Evolutionary conservation across 1,140 invertebrate species (phyloP).

Genomic region (Pseudomyrmex concolor): DNA sequence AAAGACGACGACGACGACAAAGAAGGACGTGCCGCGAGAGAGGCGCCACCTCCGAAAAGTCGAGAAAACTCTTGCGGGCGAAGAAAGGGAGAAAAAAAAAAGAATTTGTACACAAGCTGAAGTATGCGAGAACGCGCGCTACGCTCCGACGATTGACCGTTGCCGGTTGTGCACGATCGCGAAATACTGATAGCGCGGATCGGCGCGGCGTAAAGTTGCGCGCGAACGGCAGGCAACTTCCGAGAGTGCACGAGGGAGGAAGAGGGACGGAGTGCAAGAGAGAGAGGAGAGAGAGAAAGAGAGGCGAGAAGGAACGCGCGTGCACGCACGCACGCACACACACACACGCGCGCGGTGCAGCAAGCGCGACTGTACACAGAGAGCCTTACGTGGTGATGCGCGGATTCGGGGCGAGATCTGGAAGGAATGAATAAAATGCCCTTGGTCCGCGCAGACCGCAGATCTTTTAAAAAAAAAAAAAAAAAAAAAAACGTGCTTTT

Average conservation of each 20-base stretch:
- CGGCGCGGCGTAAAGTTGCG: conserved; percentile 39
- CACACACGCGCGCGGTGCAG: background rate
- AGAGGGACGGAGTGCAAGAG: background rate
- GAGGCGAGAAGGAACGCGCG: background rate
- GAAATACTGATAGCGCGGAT: conserved; percentile 62
- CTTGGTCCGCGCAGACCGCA: background rate
- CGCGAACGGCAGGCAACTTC: conserved; percentile 44
- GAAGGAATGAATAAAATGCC: background rate
- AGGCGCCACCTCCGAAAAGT: conserved; percentile 71
- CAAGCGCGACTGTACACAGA: conserved; percentile 28
- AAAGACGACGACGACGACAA: conserved; percentile 22
- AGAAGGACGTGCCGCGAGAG: conserved; percentile 46
- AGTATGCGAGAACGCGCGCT: conserved; percentile 29
- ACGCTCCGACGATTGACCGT: conserved; percentile 25
- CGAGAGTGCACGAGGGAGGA: background rate
- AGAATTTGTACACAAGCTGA: conserved; percentile 11
- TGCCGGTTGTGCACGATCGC: conserved; percentile 60
- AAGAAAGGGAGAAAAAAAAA: conserved; percentile 30
- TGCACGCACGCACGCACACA: too few relatives aligned
- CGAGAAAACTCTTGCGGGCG: conserved; percentile 53
- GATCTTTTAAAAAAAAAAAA: background rate
- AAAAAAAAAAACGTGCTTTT: background rate
- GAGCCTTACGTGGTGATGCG: conserved; percentile 40
- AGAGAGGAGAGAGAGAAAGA: background rate
- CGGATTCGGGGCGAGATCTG: background rate